A percentile compares a stretch with the other conserved stretches of the same genome.
Conservation (phyloP, 2,113 vertebrate species). For the Cochlearius cochlearius region DNA sequence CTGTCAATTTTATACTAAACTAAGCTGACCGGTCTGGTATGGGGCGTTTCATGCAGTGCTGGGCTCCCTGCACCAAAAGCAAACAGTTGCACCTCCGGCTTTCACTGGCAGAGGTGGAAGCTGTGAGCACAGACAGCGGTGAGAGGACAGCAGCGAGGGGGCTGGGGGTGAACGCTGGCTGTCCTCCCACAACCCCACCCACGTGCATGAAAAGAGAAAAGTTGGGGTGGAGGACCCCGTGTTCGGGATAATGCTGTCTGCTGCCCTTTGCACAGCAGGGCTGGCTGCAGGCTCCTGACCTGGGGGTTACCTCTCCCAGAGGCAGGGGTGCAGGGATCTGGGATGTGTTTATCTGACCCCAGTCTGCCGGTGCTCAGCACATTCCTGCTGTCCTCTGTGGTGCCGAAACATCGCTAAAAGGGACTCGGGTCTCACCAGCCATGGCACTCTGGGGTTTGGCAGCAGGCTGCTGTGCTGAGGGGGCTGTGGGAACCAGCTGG, state of each 20-base stretch:
- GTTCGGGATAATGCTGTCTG: no score
- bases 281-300: background rate
- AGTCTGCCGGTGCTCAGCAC: background rate
- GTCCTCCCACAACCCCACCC: background rate
- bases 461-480: background rate
- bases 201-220: no score
- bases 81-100: background rate
- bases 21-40: background rate
- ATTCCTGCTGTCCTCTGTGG: background rate
- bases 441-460: background rate
- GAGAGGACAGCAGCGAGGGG: background rate
- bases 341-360: background rate
- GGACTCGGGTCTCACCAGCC: background rate
- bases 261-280: background rate
- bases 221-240: background rate
- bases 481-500: background rate
- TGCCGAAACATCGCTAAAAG: accelerated
- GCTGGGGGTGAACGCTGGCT: no score
- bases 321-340: background rate
- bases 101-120: background rate
- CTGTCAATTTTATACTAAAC: background rate
- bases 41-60: background rate
- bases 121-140: background rate
- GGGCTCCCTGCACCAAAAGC: background rate
- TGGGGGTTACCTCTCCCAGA: background rate